Evolutionary conservation across 2,113 vertebrate species (phyloP), one percentile per base, ranked within the genome.

Genomic region (Phasianus colchicus): DNA sequence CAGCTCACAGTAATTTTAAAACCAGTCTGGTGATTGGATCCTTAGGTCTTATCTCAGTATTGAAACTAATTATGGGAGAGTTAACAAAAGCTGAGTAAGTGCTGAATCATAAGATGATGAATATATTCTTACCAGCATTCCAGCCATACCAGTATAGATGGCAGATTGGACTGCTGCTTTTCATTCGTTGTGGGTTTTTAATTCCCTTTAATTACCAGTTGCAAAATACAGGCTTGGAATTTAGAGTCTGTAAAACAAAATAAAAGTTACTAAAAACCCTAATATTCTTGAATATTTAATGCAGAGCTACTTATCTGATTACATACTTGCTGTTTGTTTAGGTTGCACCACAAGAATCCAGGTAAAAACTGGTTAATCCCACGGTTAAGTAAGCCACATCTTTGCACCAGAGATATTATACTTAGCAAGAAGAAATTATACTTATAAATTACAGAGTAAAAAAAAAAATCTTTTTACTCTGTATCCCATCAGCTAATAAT

Each of bases 41-140:
- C 32, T 63, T 85, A 75, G 19, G 42, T 71, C 58, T 92, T 89
- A 91, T 86, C 42, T 88, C 47, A 67, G 83, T 83, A 86, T 86
- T 95, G 81, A 93, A 96, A 71, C 61, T 81, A 75, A 86, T 86
- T 78, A 81, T 45, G 13, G 3, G 15, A 92, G 30, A 13, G 30
- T 74, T 95, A 95, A 92, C 34, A 61, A 78, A 91, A 88, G 57
- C 72, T 91, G 71, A 91, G 43, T 81, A 73, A 93, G 79, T 12
- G 5, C 72, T 89, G 85, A 92, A 65, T 92, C 57, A 40, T 78
- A 77, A 89, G 22, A 74, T 93, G 60, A 36, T 74, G 40, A 36
- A 47, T 75, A 1, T 43, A 69, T 69, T 72, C 73, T 88, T 65
- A 81, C 65, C 57, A 86, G 58, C 76, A 86, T 95, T 95, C 88